Evolutionary conservation across 2,113 vertebrate species (phyloP), one percentile per base, ranked within the genome.

Genomic region (Dolichotis patagonum): DNA sequence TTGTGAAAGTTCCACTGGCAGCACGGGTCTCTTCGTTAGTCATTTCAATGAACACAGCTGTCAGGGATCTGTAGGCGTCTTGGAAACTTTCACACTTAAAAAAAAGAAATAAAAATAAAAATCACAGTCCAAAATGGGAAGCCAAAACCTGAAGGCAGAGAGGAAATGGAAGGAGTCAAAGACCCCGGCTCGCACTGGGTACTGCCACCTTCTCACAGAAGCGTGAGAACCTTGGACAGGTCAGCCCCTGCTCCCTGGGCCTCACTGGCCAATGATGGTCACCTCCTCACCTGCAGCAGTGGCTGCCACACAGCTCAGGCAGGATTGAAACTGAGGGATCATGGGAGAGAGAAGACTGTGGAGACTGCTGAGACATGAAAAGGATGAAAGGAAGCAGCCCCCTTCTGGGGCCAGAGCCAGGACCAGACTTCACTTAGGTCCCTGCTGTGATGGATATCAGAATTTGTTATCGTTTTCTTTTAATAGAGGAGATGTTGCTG

Each of bases 21-120:
- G 85, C 83, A 32, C 41, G 85, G 22, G 84, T 63, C 63, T 63
- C 95, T 94, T 84, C 91, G 56, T 87, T 95, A 95, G 73, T 96
- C 93, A 97, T 95, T 96, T 96, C 92, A 56, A 77, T 2, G 77
- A 63, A 41, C 49, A 32, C 84, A 95, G 95, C 92, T 95, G 52
- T 81, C 88, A 90, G 83, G 90, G 96, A 63, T 85, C 85, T 28
- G 81, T 96, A 62, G 96, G 90, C 54, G 13, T 93, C 90, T 92
- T 80, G 85, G 95, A 97, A 95, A 69, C 35, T 87, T 94, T 94
- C 84, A 93, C 63, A 35, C 49, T 41, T 5, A n/a, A 63, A 80
- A 58, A 46, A 46, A 46, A 46, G 80, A 28, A 58, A 41, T 78
- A 77, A 38, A 26, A 32, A 63, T 90, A 52, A 94, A 96, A 80